Percentiles rank a stretch among this genome's conserved stretches.
Conservation (phyloP, 2,113 vertebrate species). For the Nannobrachium achirus region DNA sequence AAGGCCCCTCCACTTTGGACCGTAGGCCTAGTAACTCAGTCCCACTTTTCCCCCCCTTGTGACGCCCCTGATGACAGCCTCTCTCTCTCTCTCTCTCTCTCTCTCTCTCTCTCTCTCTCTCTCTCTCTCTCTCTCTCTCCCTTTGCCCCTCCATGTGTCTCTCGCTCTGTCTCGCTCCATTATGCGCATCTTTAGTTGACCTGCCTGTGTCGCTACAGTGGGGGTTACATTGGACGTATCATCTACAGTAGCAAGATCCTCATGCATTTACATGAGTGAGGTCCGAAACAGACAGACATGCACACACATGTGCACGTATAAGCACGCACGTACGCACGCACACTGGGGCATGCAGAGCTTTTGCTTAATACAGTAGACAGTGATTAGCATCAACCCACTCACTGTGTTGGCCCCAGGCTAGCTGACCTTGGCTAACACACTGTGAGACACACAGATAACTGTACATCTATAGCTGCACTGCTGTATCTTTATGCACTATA, state of each 20-base stretch:
- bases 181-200: constrained; percentile 10
- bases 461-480: no score
- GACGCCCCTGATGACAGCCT: background rate
- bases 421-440: constrained; percentile 33
- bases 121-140: constrained; percentile 19
- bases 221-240: constrained; percentile 16
- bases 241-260: constrained; percentile 4
- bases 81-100: constrained; percentile 12
- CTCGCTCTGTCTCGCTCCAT: background rate
- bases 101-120: constrained; percentile 19
- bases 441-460: background rate
- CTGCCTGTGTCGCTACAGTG: constrained; percentile 26
- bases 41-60: no score
- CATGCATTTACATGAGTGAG: constrained; percentile 36
- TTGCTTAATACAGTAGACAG: background rate
- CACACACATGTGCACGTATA: background rate
- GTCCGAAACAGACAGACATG: background rate
- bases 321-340: background rate
- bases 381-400: constrained; percentile 40
- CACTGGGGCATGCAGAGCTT: background rate
- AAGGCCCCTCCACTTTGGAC: no score
- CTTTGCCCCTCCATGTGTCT: constrained; percentile 15
- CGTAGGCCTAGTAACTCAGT: no score
- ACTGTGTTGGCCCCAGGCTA: constrained; percentile 20
- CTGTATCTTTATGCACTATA: no score